Evolutionary conservation across 1,140 invertebrate genomes (phyloP).

Genomic region (Drosophila paulistorum): DNA sequence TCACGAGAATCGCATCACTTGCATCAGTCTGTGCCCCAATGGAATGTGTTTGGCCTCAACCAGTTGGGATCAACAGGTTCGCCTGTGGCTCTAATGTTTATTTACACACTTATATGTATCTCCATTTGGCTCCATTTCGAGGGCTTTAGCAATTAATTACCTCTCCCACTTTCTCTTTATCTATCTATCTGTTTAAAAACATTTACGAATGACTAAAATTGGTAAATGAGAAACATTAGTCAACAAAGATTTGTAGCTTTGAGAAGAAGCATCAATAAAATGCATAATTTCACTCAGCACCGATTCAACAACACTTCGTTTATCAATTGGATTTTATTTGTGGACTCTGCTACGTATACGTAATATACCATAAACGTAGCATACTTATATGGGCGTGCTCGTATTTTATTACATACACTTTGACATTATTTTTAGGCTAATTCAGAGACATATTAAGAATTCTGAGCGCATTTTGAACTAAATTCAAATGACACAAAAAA

Average conservation of each 20-base stretch:
- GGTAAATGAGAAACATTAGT: conserved; percentile 1
- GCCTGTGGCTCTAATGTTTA: conserved; percentile 91
- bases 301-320: not conserved
- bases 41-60: conserved; percentile 93
- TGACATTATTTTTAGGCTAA: too few species aligned
- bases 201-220: conserved; percentile 13
- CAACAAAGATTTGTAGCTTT: conserved; percentile 14
- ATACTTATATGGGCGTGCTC: too few species aligned
- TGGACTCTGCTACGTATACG: too few species aligned
- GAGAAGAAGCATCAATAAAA: conserved; percentile 22
- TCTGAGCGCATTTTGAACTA: too few species aligned
- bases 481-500: too few species aligned
- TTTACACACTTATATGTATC: conserved; percentile 13
- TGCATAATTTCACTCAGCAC: conserved; percentile 11
- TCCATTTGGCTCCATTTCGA: not conserved
- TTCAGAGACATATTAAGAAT: too few species aligned
- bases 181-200: conserved; percentile 16
- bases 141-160: not conserved
- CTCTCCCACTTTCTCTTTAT: not conserved
- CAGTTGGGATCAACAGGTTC: conserved; percentile 94
- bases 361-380: too few species aligned
- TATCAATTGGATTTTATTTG: too few species aligned
- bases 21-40: conserved; percentile 90
- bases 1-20: conserved; percentile 95
- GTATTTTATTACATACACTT: too few species aligned